phyloP scores from a whole-genome alignment of 1,140 invertebrate species.

The Cecropterus lyciades region DNA sequence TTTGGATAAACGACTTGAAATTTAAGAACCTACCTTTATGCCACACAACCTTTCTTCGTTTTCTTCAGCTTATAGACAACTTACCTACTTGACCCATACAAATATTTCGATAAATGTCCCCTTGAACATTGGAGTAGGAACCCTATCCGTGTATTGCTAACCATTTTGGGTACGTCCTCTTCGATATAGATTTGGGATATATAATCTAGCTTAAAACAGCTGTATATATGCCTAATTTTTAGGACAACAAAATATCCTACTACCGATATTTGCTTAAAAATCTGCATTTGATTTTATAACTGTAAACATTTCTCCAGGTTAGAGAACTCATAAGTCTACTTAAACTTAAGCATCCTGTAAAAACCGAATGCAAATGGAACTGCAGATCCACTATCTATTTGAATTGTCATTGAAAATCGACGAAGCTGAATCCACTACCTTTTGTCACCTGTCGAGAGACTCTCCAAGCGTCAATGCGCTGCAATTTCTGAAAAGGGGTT shows the following conservation, averaged over 20 bases:
- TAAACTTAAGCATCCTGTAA: no score
- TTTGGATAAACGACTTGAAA: no score
- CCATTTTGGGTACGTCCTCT: slow-evolving; percentile 5
- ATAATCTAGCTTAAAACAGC: slow-evolving; percentile 15
- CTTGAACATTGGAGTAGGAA: slow-evolving; percentile 20
- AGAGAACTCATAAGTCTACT: no score
- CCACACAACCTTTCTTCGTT: no score
- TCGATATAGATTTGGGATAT: slow-evolving; percentile 13
- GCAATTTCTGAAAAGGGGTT: slow-evolving; percentile 27
- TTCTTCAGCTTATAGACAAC: no score
- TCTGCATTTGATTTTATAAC: no score
- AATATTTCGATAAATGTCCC: slow-evolving; percentile 33
- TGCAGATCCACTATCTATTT: not conserved
- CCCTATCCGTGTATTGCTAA: slow-evolving; percentile 11
- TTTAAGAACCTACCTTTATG: no score
- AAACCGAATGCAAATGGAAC: not conserved
- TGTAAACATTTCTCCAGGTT: no score
- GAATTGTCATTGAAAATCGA: slow-evolving; percentile 3
- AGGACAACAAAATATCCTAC: no score
- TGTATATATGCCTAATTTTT: no score
- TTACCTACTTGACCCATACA: slow-evolving; percentile 23
- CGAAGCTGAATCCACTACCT: slow-evolving; percentile 3
- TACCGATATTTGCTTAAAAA: no score
- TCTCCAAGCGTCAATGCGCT: slow-evolving; percentile 7
- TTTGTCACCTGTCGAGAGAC: slow-evolving; percentile 10